Percentiles rank a stretch among this genome's conserved stretches.
These are phyloP conservation scores for Natrix natrix DNA, from an alignment of 2,797 vertebrate species.

Conservation along the genomic window DNA sequence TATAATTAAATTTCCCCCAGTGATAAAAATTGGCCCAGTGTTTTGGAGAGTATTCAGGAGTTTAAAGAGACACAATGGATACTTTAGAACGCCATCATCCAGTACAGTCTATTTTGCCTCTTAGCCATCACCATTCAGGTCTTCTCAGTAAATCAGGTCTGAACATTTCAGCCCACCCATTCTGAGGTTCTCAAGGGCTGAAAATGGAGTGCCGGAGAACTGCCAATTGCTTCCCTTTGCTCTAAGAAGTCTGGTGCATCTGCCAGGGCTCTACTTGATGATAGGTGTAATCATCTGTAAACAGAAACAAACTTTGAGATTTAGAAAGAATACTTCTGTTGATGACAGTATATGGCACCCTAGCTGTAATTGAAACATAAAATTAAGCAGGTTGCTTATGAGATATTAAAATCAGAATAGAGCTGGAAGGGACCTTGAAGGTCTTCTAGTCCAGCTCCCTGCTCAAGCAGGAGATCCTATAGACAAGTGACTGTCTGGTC, in stretches of 20 bases:
- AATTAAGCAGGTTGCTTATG: not conserved
- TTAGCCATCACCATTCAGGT: not conserved
- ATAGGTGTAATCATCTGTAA: not conserved
- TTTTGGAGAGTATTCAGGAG: not conserved
- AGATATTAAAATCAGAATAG: rapidly evolving
- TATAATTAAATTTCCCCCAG: not conserved
- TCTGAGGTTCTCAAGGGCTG: not conserved
- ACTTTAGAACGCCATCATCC: not conserved
- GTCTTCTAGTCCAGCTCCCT: not conserved
- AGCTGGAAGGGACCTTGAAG: not conserved
- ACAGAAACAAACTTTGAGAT: not conserved
- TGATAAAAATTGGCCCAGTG: not conserved
- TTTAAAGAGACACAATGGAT: not conserved
- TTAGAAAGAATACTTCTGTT: not conserved
- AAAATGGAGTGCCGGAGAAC: not conserved
- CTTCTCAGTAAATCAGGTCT: not conserved
- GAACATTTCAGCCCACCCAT: not conserved
- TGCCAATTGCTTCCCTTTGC: not conserved
- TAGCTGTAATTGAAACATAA: not conserved
- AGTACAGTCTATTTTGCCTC: not conserved
- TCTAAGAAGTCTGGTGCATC: not conserved
- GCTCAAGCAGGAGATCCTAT: not conserved
- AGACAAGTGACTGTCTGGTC: not conserved
- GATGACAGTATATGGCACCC: not conserved
- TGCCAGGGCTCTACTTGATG: not conserved